These are phyloP conservation scores for Drosophila prosaltans DNA, from an alignment of 1,140 invertebrate species.

Conservation along the genomic window DNA sequence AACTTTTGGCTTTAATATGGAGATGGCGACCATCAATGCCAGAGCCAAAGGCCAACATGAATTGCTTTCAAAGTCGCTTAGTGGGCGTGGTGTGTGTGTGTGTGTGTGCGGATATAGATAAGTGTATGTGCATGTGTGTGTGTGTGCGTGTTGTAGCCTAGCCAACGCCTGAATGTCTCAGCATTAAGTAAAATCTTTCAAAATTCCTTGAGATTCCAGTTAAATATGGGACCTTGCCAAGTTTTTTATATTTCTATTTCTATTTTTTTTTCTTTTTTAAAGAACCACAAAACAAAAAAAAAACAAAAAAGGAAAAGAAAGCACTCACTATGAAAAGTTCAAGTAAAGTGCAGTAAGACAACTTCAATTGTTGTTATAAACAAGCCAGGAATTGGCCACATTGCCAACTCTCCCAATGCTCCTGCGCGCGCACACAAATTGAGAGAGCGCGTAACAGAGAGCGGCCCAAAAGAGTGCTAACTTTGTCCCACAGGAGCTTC, in stretches of 20 bases:
- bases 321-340: conserved; percentile 16
- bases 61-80: conserved; percentile 73
- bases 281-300: conserved; percentile 1
- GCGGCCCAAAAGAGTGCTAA: conserved; percentile 19
- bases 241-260: conserved; percentile 5
- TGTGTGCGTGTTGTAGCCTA: conserved; percentile 39
- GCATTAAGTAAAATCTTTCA: conserved; percentile 50
- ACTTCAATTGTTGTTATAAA: conserved; percentile 68
- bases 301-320: conserved; percentile 28
- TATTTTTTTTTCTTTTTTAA: neutral
- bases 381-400: conserved; percentile 54
- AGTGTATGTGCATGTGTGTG: conserved; percentile 5
- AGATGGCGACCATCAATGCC: conserved; percentile 60
- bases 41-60: conserved; percentile 64
- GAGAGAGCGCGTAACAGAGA: neutral
- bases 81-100: conserved; percentile 44
- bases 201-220: conserved; percentile 66
- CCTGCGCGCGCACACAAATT: conserved; percentile 61
- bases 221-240: conserved; percentile 28
- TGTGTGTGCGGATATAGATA: conserved; percentile 25
- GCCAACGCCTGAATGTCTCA: conserved; percentile 62
- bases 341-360: conserved; percentile 31
- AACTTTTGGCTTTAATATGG: conserved; percentile 62
- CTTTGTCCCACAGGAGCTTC: conserved; percentile 71
- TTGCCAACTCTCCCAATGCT: conserved; percentile 47